A percentile compares a stretch with the other conserved stretches of the same genome.
Conservation (phyloP, 2,113 vertebrate genomes). For the Nycticryphes semicollaris region DNA sequence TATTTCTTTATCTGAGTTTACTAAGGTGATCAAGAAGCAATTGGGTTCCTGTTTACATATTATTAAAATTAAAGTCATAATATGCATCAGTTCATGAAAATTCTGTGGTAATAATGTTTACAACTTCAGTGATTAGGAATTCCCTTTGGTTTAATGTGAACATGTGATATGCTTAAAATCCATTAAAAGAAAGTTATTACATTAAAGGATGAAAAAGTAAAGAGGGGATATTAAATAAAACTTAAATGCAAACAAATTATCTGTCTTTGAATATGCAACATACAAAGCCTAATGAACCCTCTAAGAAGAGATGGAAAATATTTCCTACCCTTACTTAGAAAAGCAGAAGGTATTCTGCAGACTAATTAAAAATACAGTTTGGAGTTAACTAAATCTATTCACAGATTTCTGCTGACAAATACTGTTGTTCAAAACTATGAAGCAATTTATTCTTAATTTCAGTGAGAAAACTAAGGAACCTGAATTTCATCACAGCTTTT, state of each 20-base stretch:
- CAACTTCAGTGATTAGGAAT: background rate
- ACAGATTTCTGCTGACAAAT: background rate
- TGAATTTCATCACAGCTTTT: background rate
- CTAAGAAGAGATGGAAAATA: background rate
- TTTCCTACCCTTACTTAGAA: background rate
- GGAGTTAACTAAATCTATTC: background rate
- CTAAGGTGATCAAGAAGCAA: background rate
- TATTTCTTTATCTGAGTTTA: background rate
- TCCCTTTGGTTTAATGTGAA: background rate
- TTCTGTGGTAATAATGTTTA: background rate
- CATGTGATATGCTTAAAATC: background rate
- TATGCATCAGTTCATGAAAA: background rate
- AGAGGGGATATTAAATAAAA: background rate
- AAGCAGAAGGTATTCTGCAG: background rate
- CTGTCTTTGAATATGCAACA: background rate
- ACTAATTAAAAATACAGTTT: background rate
- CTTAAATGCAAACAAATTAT: background rate
- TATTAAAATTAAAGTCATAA: background rate
- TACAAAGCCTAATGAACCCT: background rate
- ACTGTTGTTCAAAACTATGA: background rate
- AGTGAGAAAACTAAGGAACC: background rate
- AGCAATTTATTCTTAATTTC: background rate
- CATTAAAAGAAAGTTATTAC: background rate
- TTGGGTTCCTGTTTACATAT: background rate
- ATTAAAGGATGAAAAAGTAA: background rate